A percentile compares a stretch with the other conserved stretches of the same genome.
Conservation (phyloP, 2,797 vertebrate species). For the Okamejei kenojei region DNA sequence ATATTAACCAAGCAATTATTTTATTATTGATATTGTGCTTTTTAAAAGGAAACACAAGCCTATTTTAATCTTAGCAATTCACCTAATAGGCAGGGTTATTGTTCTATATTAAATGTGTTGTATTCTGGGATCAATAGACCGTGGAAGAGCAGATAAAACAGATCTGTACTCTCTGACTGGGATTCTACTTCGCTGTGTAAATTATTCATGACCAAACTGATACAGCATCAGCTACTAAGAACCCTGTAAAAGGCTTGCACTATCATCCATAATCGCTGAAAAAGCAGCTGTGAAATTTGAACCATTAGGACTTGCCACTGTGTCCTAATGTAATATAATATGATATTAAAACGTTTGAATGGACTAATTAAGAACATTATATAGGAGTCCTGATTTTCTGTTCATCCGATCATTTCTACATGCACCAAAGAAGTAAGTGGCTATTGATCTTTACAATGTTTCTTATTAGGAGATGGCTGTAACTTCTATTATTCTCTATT, state of each 20-base stretch:
- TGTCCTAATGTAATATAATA: slow-evolving; percentile 69
- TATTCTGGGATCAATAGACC: slow-evolving; percentile 68
- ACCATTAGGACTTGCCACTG: slow-evolving; percentile 77
- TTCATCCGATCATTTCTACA: neutral
- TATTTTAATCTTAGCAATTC: slow-evolving; percentile 35
- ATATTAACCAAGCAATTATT: slow-evolving; percentile 17
- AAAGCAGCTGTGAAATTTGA: slow-evolving; percentile 74
- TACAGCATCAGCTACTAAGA: slow-evolving; percentile 65
- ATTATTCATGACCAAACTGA: slow-evolving; percentile 82
- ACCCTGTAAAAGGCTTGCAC: slow-evolving; percentile 72
- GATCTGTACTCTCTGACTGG: slow-evolving; percentile 69
- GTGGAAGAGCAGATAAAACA: slow-evolving; percentile 72
- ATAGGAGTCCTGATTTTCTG: slow-evolving; percentile 49
- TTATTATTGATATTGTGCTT: slow-evolving; percentile 9
- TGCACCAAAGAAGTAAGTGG: slow-evolving; percentile 50
- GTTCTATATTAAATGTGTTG: slow-evolving; percentile 34
- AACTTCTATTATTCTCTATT: slow-evolving; percentile 44
- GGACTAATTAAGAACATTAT: slow-evolving; percentile 66
- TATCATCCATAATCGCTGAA: slow-evolving; percentile 81
- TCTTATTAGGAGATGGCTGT: neutral
- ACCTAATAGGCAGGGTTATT: slow-evolving; percentile 12
- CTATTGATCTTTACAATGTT: slow-evolving; percentile 15
- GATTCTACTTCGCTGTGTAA: slow-evolving; percentile 77
- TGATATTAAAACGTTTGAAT: slow-evolving; percentile 69
- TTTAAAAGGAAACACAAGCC: slow-evolving; percentile 14